phyloP scores from a whole-genome alignment of 2,113 vertebrate species.

The Carollia perspicillata region DNA sequence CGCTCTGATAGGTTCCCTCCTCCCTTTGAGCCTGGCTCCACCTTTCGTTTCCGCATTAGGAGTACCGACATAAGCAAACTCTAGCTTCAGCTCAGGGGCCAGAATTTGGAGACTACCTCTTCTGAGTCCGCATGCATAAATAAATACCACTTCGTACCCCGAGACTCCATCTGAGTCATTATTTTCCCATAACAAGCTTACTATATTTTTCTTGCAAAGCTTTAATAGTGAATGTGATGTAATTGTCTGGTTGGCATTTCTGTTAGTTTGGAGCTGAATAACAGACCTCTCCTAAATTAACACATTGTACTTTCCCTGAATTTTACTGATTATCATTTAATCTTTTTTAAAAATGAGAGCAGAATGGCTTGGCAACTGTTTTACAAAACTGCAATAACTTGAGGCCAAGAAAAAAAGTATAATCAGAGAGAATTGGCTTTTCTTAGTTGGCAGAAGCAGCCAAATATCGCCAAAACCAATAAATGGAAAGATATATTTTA shows the following conservation, averaged over 20 bases:
- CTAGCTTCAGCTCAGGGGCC: too few species aligned
- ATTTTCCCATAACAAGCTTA: too few species aligned
- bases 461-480: not conserved
- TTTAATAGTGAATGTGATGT: not conserved
- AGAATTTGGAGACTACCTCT: too few species aligned
- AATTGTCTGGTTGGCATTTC: conserved; percentile 22
- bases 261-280: not conserved
- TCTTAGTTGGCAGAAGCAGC: not conserved
- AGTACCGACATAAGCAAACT: too few species aligned
- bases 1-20: too few species aligned
- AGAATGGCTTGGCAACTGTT: not conserved
- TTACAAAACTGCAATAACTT: not conserved
- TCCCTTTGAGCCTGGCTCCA: too few species aligned
- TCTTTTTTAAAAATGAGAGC: not conserved
- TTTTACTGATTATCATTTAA: conserved; percentile 33
- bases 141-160: too few species aligned
- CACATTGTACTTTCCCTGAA: not conserved
- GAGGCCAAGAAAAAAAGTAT: not conserved
- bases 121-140: too few species aligned
- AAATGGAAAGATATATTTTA: not conserved
- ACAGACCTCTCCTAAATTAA: not conserved
- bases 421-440: conserved; percentile 5
- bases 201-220: not conserved
- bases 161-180: too few species aligned
- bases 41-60: too few species aligned